A percentile compares a stretch with the other conserved stretches of the same genome.
Conservation (phyloP, 2,888 invertebrate species). For the Atrina japonica region DNA sequence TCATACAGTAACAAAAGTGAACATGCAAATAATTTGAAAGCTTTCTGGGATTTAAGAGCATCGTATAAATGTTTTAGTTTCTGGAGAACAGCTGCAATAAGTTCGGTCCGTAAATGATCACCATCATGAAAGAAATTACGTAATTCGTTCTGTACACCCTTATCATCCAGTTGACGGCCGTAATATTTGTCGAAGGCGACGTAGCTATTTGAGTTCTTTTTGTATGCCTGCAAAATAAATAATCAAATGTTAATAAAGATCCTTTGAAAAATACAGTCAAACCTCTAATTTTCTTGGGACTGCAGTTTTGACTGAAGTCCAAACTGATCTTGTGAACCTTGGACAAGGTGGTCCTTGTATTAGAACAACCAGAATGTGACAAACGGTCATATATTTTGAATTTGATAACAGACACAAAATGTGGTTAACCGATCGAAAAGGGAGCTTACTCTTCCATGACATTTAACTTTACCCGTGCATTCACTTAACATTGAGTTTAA, state of each 20-base stretch:
- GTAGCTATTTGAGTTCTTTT: slow-evolving; percentile 80
- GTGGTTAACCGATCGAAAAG: too few species aligned
- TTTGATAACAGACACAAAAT: too few species aligned
- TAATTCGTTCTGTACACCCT: slow-evolving; percentile 81
- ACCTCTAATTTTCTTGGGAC: too few species aligned
- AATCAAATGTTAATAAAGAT: not conserved
- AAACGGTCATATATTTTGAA: too few species aligned
- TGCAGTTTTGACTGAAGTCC: too few species aligned
- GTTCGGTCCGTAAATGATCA: slow-evolving; percentile 71
- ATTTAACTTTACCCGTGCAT: too few species aligned
- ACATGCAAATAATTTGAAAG: slow-evolving; percentile 82
- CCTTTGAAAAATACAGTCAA: too few species aligned
- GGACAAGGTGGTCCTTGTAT: too few species aligned
- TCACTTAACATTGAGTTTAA: too few species aligned
- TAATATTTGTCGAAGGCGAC: slow-evolving; percentile 82
- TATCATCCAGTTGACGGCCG: slow-evolving; percentile 81
- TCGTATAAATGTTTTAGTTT: slow-evolving; percentile 77
- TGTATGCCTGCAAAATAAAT: slow-evolving; percentile 81
- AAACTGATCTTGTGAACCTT: too few species aligned
- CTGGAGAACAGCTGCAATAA: slow-evolving; percentile 78
- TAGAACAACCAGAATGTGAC: too few species aligned
- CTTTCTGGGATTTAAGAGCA: slow-evolving; percentile 71
- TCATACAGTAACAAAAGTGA: slow-evolving; percentile 83
- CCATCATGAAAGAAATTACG: slow-evolving; percentile 82
- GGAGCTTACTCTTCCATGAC: too few species aligned